These are phyloP conservation scores for Pseudonaja textilis DNA, from an alignment of 2,113 vertebrate species.

Conservation along the genomic window DNA sequence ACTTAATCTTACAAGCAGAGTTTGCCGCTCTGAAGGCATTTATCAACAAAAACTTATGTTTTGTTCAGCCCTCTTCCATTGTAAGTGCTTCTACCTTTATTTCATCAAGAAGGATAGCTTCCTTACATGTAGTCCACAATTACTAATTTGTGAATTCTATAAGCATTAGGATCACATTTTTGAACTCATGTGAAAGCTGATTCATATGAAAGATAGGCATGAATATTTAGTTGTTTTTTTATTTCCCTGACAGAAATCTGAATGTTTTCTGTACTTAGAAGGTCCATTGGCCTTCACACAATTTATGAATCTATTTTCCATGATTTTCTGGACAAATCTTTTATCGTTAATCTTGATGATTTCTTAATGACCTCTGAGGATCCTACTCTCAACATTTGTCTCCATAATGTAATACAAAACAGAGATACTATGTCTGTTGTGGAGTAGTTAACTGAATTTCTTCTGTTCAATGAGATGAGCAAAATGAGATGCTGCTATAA, in stretches of 20 bases:
- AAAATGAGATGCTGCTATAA: background rate
- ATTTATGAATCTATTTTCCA: background rate
- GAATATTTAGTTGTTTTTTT: background rate
- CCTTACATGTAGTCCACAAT: background rate
- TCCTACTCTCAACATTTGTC: background rate
- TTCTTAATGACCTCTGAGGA: background rate
- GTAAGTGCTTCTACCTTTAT: background rate
- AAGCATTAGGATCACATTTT: background rate
- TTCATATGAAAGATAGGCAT: background rate
- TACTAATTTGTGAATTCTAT: background rate
- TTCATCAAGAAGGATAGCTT: background rate
- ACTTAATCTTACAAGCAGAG: background rate
- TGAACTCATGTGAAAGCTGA: background rate
- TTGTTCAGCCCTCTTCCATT: background rate
- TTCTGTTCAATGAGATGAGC: constrained; percentile 38
- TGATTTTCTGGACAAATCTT: background rate
- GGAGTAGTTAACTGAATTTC: constrained; percentile 16
- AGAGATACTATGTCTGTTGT: constrained; percentile 18
- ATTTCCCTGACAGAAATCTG: background rate
- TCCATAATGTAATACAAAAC: constrained; percentile 38
- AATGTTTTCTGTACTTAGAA: background rate
- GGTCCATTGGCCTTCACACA: background rate
- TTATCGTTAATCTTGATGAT: background rate
- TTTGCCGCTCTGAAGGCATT: background rate
- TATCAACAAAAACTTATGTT: background rate